Conservation (phyloP, 2,888 invertebrate species). For the Amphiduros pacificus region DNA sequence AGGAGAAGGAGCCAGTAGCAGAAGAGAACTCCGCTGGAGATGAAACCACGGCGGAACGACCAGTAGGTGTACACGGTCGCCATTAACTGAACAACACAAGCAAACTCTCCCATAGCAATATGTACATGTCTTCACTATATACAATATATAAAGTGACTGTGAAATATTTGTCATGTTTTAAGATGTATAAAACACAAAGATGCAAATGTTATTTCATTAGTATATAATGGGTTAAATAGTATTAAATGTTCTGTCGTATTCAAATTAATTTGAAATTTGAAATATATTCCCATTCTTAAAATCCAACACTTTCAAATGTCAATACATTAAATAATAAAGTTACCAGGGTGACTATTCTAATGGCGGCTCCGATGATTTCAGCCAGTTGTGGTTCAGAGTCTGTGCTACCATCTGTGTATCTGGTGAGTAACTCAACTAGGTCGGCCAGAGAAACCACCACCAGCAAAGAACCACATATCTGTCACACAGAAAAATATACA, state of each 20-base stretch:
- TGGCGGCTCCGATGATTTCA: constrained; percentile 5
- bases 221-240: no score
- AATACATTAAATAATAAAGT: not conserved
- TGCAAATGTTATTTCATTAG: no score
- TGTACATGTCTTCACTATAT: no score
- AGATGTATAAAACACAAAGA: no score
- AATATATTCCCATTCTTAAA: no score
- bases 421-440: constrained; percentile 8
- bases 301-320: constrained; percentile 12
- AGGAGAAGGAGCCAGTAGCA: constrained; percentile 26
- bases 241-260: no score
- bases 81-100: constrained; percentile 12
- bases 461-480: no score
- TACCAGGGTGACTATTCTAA: constrained; percentile 17
- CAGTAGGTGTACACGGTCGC: constrained; percentile 21
- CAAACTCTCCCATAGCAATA: no score
- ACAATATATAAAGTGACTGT: no score
- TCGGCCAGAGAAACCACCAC: constrained; percentile 4
- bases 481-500: no score
- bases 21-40: constrained; percentile 26
- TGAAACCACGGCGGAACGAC: constrained; percentile 22
- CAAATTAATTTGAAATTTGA: no score
- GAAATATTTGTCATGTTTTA: no score
- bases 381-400: constrained; percentile 2
- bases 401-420: not conserved